Base-by-base conservation (phyloP, 2,113 vertebrate genomes). In the Ascaphus truei region DNA sequence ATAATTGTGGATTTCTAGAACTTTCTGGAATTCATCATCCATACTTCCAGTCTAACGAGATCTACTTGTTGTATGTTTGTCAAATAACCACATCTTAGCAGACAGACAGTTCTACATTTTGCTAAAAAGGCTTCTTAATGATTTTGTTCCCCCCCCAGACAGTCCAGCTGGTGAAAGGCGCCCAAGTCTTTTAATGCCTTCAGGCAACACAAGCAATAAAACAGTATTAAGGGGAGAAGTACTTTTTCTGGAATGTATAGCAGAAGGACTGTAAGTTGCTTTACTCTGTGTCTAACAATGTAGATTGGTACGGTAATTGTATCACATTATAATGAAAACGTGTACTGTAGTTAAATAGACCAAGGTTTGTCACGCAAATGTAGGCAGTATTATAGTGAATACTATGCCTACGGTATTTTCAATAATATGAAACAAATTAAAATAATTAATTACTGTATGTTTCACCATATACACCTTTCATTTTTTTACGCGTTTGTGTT, bases 191-290 rank as follows among this genome's bases (percentile, higher is more conserved):
- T 81, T 98, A 76, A 89, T 88, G 76, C 95, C 96, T 65, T 76
- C 80, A 66, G 94, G 90, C 18, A 79, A 83, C 39, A 80, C 84
- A 76, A 98, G 92, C 83, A 89, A 82, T 81, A 94, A 91, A 83
- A 90, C 91, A 65, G 96, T 95, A 29, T 79, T 99, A 73, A 92
- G 92, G 85, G 97, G 96, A 83, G 90, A 94, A 55, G 81, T 89
- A 41, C 90, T 98, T 78, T 86, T 95, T 55, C 80, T 99, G 75
- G 96, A 99, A 80, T 99, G 97, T 73, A 96, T 99, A 4, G 95
- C 96, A 16, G 95, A 96, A 75, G 96, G 96, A 81, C 82, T 98
- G 97, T 99, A 83, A 95, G 97, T 95, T 66, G 47, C 34, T 50
- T 74, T 69, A 6, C 18, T 7, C 39, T 16, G 7, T 43, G n/a